These are phyloP conservation scores for Naja naja DNA, from an alignment of 2,113 vertebrate species.

Conservation along the genomic window DNA sequence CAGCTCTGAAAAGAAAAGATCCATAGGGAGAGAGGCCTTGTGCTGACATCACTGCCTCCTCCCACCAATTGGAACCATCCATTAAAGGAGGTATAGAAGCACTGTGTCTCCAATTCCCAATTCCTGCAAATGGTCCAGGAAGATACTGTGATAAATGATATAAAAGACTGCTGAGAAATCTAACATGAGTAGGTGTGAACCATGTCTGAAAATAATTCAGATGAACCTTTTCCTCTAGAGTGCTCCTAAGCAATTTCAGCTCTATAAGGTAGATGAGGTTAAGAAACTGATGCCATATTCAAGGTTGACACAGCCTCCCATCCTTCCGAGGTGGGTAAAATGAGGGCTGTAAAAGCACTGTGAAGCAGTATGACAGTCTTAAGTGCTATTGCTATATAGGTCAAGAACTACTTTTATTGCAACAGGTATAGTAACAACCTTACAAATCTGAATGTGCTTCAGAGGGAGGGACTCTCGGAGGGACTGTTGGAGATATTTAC, in stretches of 20 bases:
- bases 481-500: neutral
- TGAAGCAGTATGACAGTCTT: too few relatives aligned
- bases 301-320: too few relatives aligned
- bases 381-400: neutral
- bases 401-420: neutral
- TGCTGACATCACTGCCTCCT: neutral
- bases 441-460: neutral
- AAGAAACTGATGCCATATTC: too few relatives aligned
- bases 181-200: neutral
- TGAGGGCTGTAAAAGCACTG: too few relatives aligned
- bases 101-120: neutral
- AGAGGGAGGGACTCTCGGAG: neutral
- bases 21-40: neutral
- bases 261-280: neutral
- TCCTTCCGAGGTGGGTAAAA: too few relatives aligned
- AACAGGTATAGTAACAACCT: neutral
- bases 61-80: neutral
- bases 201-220: neutral
- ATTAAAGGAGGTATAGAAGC: neutral
- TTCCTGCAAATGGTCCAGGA: neutral
- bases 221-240: neutral
- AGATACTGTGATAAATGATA: neutral
- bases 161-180: neutral
- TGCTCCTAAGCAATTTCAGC: neutral
- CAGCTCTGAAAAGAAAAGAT: neutral